Conservation (phyloP, 2,888 invertebrate species). For the Cheilosia urbana region DNA sequence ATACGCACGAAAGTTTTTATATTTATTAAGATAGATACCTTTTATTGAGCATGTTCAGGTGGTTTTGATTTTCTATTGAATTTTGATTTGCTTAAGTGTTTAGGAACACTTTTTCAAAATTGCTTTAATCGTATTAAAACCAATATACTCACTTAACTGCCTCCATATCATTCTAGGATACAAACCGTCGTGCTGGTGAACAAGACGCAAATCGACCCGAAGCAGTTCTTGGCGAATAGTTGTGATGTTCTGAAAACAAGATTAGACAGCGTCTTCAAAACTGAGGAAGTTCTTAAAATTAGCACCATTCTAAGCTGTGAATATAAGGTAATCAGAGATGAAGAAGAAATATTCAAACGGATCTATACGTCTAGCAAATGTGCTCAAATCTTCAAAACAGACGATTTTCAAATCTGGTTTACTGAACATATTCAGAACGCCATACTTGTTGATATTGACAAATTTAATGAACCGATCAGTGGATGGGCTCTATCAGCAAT, state of each 20-base stretch:
- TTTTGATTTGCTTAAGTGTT: too few relatives aligned
- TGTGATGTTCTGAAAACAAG: background rate
- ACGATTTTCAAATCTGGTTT: conserved; percentile 2
- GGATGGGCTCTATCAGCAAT: conserved; percentile 25
- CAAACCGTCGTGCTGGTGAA: conserved; percentile 6
- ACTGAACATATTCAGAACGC: background rate
- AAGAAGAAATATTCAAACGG: background rate
- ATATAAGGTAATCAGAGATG: conserved; percentile 9
- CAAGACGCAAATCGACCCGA: conserved; percentile 7
- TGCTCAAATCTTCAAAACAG: background rate
- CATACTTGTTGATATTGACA: background rate
- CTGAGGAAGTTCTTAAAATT: background rate
- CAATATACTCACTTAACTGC: too few relatives aligned
- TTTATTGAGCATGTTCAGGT: too few relatives aligned
- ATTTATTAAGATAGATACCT: too few relatives aligned
- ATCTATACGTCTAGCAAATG: background rate
- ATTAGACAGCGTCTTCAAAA: background rate
- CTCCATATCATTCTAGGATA: background rate
- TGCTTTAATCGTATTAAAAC: too few relatives aligned
- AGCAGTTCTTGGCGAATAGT: background rate
- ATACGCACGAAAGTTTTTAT: too few relatives aligned
- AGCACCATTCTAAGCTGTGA: conserved; percentile 1
- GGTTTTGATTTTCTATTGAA: too few relatives aligned
- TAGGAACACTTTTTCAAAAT: too few relatives aligned
- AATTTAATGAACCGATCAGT: background rate